phyloP scores from a whole-genome alignment of 2,888 invertebrate species.

The Drosophila flavopinicola region DNA sequence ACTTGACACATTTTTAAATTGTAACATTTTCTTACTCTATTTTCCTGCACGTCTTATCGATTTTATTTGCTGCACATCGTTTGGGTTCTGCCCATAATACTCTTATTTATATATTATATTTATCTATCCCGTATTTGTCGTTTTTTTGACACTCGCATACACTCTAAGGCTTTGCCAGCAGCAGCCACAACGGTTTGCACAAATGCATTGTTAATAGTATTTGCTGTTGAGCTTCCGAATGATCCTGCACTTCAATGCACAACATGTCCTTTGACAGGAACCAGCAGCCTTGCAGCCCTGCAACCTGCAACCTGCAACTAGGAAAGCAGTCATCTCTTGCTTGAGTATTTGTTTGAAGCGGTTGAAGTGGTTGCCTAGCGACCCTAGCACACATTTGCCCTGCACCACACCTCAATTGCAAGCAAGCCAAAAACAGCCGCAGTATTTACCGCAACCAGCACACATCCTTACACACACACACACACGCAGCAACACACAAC shows the following conservation, averaged over 20 bases:
- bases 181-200: slow-evolving; percentile 34
- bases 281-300: not conserved
- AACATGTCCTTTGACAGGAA: slow-evolving; percentile 21
- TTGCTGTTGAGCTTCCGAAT: slow-evolving; percentile 33
- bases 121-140: slow-evolving; percentile 12
- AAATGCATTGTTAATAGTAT: slow-evolving; percentile 47
- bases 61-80: not conserved
- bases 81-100: slow-evolving; percentile 1
- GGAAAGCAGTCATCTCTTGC: slow-evolving; percentile 7
- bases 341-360: slow-evolving; percentile 24
- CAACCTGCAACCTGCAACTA: not conserved
- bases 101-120: slow-evolving; percentile 30
- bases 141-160: slow-evolving; percentile 14
- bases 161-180: not conserved
- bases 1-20: too few relatives aligned
- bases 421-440: slow-evolving; percentile 41
- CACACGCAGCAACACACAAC: slow-evolving; percentile 33
- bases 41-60: not conserved
- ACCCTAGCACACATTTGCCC: not conserved
- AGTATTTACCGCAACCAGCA: slow-evolving; percentile 54
- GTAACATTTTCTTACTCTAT: not conserved
- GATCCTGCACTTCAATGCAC: slow-evolving; percentile 44
- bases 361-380: slow-evolving; percentile 33
- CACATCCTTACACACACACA: slow-evolving; percentile 16
- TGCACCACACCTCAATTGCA: slow-evolving; percentile 1